phyloP scores from a whole-genome alignment of 2,797 vertebrate species.

The Protosalanx chinensis region DNA sequence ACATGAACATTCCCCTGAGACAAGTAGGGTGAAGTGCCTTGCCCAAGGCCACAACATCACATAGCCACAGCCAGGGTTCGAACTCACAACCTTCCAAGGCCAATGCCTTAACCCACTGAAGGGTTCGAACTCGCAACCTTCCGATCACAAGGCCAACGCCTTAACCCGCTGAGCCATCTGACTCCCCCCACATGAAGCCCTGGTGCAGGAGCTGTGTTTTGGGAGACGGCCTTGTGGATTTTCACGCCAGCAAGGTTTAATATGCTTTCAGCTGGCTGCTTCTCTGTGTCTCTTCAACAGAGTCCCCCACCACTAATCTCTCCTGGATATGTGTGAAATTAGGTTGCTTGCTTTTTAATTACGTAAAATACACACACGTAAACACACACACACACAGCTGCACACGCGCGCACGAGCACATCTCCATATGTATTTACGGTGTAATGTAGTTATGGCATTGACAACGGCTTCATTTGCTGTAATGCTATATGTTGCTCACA shows the following conservation, averaged over 20 bases:
- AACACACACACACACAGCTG: background rate
- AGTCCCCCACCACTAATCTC: constrained; percentile 29
- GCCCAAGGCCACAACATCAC: too few species aligned
- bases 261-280: constrained; percentile 25
- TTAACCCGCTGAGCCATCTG: too few species aligned
- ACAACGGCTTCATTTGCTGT: constrained; percentile 53
- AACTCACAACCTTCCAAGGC: too few species aligned
- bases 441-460: constrained; percentile 23
- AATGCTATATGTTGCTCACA: constrained; percentile 52
- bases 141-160: too few species aligned
- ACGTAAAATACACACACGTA: constrained; percentile 13
- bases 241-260: constrained; percentile 24
- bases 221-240: constrained; percentile 14
- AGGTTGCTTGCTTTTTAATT: constrained; percentile 44
- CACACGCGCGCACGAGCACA: background rate
- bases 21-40: too few species aligned
- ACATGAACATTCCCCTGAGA: too few species aligned
- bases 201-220: background rate
- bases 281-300: constrained; percentile 15
- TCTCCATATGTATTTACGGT: background rate
- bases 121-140: too few species aligned
- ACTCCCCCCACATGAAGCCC: constrained; percentile 8
- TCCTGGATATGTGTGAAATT: constrained; percentile 37
- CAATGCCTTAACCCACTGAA: too few species aligned
- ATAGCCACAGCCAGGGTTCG: too few species aligned